Percentiles rank a stretch among this genome's conserved stretches.
phyloP scores from a whole-genome alignment of 2,113 vertebrate species.

The Scatophagus argus region DNA sequence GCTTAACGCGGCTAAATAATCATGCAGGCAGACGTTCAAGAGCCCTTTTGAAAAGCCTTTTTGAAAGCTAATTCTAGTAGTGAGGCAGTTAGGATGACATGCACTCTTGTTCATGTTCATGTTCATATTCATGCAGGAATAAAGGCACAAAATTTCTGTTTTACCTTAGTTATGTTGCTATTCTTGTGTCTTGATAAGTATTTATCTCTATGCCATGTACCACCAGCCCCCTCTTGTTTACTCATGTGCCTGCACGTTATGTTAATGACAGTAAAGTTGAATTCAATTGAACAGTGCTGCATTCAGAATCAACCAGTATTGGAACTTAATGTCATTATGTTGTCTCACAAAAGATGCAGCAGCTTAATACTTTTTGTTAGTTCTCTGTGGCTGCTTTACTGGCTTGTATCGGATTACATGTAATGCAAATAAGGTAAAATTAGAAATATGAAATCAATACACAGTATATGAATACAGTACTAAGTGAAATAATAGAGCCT shows the following conservation, averaged over 20 bases:
- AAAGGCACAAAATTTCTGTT: no score
- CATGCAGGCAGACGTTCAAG: not conserved
- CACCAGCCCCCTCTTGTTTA: no score
- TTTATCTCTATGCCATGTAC: no score
- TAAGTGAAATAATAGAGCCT: no score
- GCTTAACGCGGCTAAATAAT: conserved; percentile 14
- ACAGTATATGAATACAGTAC: no score
- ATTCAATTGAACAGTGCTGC: no score
- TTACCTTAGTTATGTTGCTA: no score
- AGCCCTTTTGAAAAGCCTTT: not conserved
- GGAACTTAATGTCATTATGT: not conserved
- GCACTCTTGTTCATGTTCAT: no score
- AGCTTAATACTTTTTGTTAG: not conserved
- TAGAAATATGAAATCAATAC: no score
- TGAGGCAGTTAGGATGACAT: conserved; percentile 8
- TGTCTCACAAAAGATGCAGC: not conserved
- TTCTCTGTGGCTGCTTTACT: not conserved
- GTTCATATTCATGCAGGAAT: not conserved
- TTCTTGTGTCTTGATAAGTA: no score
- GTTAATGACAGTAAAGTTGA: no score
- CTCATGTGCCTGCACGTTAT: no score
- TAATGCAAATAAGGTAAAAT: not conserved
- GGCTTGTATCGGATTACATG: not conserved
- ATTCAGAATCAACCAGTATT: not conserved
- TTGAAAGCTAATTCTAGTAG: not conserved